A percentile compares a stretch with the other conserved stretches of the same genome.
Conservation (phyloP, 2,797 vertebrate species). For the Triplophysa bombifrons region DNA sequence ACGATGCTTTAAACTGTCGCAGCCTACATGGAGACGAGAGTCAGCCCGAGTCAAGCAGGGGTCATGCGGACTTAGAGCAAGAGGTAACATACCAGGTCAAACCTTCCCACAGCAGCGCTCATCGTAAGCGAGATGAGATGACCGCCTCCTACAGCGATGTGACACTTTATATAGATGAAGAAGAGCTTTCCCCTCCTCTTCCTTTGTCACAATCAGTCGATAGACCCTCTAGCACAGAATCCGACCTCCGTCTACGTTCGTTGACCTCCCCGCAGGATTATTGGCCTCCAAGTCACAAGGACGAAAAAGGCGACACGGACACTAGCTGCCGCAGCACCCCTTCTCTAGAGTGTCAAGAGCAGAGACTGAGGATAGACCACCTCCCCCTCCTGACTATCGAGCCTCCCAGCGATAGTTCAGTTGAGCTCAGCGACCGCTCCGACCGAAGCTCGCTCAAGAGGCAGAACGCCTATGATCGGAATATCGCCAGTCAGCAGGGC, state of each 20-base stretch:
- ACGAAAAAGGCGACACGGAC: constrained; percentile 89
- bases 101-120: constrained; percentile 76
- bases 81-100: constrained; percentile 77
- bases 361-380: constrained; percentile 86
- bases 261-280: constrained; percentile 88
- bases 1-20: constrained; percentile 94
- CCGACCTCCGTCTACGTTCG: constrained; percentile 84
- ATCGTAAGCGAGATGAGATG: constrained; percentile 91
- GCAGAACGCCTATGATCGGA: constrained; percentile 83
- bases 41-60: constrained; percentile 71
- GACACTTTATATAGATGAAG: constrained; percentile 95
- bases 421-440: constrained; percentile 92
- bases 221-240: constrained; percentile 85
- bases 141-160: constrained; percentile 95
- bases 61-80: constrained; percentile 80
- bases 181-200: constrained; percentile 91
- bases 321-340: constrained; percentile 93
- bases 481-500: constrained; percentile 81
- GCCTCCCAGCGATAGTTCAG: constrained; percentile 94
- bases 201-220: constrained; percentile 84
- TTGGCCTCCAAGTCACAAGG: constrained; percentile 90
- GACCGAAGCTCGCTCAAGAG: constrained; percentile 89
- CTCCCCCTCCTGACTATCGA: constrained; percentile 91
- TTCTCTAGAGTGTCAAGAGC: constrained; percentile 89
- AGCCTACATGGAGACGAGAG: constrained; percentile 88